These are phyloP conservation scores for Noctua janthe DNA, from an alignment of 2,888 invertebrate species.

Conservation along the genomic window DNA sequence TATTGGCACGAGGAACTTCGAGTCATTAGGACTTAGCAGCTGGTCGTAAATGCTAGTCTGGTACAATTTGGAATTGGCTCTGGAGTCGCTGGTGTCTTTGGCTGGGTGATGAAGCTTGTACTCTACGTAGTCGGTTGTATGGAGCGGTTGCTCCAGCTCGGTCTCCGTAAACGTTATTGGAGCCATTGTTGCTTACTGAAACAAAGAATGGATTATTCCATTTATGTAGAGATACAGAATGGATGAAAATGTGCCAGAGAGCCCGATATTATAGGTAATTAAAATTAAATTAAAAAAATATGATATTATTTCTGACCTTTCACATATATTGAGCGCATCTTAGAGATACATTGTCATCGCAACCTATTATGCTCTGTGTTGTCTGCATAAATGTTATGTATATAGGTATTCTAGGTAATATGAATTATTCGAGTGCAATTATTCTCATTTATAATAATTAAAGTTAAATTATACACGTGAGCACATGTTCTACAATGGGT, in stretches of 20 bases:
- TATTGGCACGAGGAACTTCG: conserved; percentile 72
- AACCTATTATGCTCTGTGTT: background rate
- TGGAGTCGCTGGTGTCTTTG: conserved; percentile 44
- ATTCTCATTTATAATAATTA: background rate
- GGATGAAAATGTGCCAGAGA: background rate
- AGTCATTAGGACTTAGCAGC: conserved; percentile 71
- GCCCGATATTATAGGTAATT: no score
- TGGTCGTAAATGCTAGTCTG: conserved; percentile 71
- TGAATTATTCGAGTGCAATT: background rate
- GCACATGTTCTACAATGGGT: background rate
- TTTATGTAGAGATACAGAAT: background rate
- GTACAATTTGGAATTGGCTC: conserved; percentile 49
- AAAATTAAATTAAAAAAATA: no score
- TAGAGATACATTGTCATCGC: background rate
- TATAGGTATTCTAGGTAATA: background rate
- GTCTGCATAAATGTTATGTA: background rate
- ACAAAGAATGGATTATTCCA: background rate
- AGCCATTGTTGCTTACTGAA: conserved; percentile 71
- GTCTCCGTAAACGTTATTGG: conserved; percentile 71
- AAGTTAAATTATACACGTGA: background rate
- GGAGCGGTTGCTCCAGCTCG: conserved; percentile 61
- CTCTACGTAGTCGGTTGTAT: conserved; percentile 56
- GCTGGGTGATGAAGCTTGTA: conserved; percentile 62
- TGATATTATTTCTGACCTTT: background rate
- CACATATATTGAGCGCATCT: background rate